Evolutionary conservation across 2,888 invertebrate genomes (phyloP).

Genomic region (Ennomos fuscantarius): DNA sequence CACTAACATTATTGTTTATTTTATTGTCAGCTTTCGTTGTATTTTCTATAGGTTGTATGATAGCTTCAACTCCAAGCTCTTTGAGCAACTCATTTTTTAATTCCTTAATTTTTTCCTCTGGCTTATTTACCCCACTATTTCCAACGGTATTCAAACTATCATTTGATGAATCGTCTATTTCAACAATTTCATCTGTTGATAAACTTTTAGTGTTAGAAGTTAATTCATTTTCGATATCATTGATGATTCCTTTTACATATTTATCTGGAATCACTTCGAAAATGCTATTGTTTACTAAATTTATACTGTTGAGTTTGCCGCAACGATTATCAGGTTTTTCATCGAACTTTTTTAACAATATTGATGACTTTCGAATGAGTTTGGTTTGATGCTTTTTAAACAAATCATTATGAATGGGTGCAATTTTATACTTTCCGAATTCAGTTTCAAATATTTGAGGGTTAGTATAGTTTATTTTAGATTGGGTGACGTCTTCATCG

Average conservation of each 20-base stretch:
- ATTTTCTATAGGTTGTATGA: not conserved
- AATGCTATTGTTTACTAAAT: not conserved
- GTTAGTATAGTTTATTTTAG: not conserved
- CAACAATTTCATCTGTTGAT: conserved; percentile 44
- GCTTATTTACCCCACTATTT: not conserved
- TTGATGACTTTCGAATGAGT: conserved; percentile 59
- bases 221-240: conserved; percentile 25
- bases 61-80: conserved; percentile 45
- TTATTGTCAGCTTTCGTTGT: not conserved
- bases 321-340: not conserved
- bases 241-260: conserved; percentile 9
- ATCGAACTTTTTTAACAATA: conserved; percentile 49
- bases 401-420: conserved; percentile 42
- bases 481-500: conserved; percentile 55
- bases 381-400: conserved; percentile 59
- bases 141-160: conserved; percentile 42
- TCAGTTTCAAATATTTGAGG: conserved; percentile 56
- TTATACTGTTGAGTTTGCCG: not conserved
- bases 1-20: not conserved
- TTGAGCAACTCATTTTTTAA: conserved; percentile 52
- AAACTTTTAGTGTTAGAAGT: conserved; percentile 5
- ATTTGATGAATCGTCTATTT: conserved; percentile 65
- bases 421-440: conserved; percentile 60
- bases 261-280: conserved; percentile 7
- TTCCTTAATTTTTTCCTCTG: conserved; percentile 45